Conservation (phyloP, 2,888 invertebrate species). For the Meteorus cinctellus region DNA sequence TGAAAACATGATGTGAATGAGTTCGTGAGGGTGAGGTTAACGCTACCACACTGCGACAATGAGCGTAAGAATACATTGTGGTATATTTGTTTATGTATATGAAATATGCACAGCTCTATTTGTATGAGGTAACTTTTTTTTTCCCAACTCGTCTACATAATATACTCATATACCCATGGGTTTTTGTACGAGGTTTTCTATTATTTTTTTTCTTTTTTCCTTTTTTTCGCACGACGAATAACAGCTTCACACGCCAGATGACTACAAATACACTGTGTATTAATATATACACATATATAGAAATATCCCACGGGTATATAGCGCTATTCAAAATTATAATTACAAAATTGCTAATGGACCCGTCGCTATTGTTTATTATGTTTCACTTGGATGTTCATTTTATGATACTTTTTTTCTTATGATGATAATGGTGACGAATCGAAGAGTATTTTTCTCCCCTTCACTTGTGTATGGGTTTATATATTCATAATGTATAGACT, state of each 20-base stretch:
- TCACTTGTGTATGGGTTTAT: not conserved
- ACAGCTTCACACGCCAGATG: not conserved
- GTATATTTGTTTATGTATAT: slow-evolving; percentile 11
- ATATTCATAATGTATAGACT: not conserved
- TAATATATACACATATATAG: not conserved
- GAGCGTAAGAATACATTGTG: slow-evolving; percentile 23
- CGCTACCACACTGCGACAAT: slow-evolving; percentile 31
- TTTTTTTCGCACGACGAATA: slow-evolving; percentile 32
- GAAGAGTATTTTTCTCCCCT: not conserved
- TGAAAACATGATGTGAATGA: slow-evolving; percentile 10
- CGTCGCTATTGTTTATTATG: slow-evolving; percentile 15
- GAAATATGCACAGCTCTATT: not conserved
- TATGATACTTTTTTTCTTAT: not conserved
- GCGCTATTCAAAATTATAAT: slow-evolving; percentile 63
- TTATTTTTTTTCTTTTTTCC: slow-evolving; percentile 9
- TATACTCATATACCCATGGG: slow-evolving; percentile 30
- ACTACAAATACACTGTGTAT: not conserved
- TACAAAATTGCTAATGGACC: slow-evolving; percentile 69
- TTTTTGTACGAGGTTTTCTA: slow-evolving; percentile 4
- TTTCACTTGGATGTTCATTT: not conserved
- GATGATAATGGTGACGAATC: not conserved
- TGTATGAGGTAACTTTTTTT: slow-evolving; percentile 3
- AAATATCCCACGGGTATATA: slow-evolving; percentile 46
- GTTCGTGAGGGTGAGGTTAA: not conserved
- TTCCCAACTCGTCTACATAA: slow-evolving; percentile 8